phyloP scores from a whole-genome alignment of 2,888 invertebrate genomes.

The Dynastes tityus region DNA sequence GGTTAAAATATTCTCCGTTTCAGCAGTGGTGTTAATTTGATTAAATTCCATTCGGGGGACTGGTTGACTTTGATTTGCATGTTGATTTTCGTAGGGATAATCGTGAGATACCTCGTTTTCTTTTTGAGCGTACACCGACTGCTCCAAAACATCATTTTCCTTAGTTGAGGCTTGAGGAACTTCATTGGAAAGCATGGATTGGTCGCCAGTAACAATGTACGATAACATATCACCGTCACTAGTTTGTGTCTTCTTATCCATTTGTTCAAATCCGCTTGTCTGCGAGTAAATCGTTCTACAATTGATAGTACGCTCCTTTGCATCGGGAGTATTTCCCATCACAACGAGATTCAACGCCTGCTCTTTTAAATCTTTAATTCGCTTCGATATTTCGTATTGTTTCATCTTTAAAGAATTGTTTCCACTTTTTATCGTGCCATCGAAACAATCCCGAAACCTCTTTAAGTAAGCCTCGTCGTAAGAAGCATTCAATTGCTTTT shows the following conservation, averaged over 20 bases:
- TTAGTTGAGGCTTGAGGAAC: background rate
- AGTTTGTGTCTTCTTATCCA: conserved; percentile 40
- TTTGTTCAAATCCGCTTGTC: conserved; percentile 19
- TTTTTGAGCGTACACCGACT: background rate
- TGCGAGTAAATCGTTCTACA: conserved; percentile 13
- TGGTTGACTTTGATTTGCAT: background rate
- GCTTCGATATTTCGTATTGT: background rate
- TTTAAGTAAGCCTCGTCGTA: background rate
- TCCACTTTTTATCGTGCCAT: background rate
- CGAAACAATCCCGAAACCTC: background rate
- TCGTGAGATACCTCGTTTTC: conserved; percentile 16
- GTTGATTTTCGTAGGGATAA: background rate
- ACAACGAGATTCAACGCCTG: background rate
- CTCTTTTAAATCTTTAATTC: background rate
- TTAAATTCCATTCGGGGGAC: too few species aligned
- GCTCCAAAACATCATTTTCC: background rate
- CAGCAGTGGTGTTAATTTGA: too few species aligned
- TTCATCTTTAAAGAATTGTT: background rate
- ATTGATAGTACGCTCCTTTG: background rate
- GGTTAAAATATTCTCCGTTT: background rate
- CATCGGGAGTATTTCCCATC: background rate
- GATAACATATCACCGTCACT: background rate
- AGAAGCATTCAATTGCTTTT: background rate
- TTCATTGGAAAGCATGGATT: background rate
- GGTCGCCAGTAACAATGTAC: conserved; percentile 4